Evolutionary conservation across 2,797 vertebrate genomes (phyloP).

Genomic region (Phalanger gymnotis): DNA sequence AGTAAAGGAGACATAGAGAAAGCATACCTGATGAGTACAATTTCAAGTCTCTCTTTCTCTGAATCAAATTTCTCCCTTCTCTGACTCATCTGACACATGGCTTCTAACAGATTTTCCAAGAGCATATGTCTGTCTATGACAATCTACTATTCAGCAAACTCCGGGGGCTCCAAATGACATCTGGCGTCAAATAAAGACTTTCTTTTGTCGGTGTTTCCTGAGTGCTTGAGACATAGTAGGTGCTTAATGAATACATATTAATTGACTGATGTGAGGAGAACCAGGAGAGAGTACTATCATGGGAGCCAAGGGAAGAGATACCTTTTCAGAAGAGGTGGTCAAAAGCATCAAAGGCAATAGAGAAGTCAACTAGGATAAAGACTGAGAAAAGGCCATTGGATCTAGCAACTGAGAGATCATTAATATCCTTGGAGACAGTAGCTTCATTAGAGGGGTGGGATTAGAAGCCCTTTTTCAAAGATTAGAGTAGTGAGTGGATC

Average conservation of each 20-base stretch:
- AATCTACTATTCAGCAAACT: background rate
- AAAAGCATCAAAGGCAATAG: background rate
- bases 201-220: background rate
- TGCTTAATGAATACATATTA: background rate
- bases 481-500: no score
- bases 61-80: background rate
- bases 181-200: no score
- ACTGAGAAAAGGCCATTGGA: background rate
- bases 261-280: background rate
- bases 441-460: background rate
- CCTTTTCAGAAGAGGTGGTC: background rate
- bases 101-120: background rate
- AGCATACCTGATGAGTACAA: background rate
- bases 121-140: background rate
- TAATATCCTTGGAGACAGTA: background rate
- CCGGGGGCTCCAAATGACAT: background rate
- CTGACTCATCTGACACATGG: background rate
- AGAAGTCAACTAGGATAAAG: background rate
- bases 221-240: background rate
- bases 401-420: background rate
- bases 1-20: background rate
- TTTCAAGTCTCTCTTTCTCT: background rate
- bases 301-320: background rate
- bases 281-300: background rate
- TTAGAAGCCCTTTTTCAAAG: background rate